Percentiles rank a stretch among this genome's conserved stretches.
phyloP scores from a whole-genome alignment of 2,113 vertebrate genomes.

The Montifringilla adamsi region DNA sequence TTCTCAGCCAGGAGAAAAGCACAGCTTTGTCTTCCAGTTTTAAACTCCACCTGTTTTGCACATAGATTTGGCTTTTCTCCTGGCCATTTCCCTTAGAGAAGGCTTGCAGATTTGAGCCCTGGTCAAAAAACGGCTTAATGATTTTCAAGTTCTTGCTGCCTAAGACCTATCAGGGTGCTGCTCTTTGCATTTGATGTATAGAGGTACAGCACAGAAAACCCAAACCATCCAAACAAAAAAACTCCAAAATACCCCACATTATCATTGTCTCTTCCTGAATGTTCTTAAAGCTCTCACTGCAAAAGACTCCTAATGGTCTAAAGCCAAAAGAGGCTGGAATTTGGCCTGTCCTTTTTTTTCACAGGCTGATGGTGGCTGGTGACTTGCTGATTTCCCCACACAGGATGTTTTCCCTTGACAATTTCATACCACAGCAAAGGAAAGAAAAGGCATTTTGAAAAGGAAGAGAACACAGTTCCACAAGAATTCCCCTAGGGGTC shows the following conservation, averaged over 20 bases:
- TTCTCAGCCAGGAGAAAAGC: neutral
- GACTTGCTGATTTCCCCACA: neutral
- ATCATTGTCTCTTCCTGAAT: neutral
- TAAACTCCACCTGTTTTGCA: neutral
- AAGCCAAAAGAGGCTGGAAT: neutral
- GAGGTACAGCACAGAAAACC: neutral
- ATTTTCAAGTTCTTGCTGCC: neutral
- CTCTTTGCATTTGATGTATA: neutral
- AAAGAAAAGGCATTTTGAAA: neutral
- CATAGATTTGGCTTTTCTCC: neutral
- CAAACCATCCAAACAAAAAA: neutral
- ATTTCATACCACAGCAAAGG: neutral
- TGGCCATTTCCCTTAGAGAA: neutral
- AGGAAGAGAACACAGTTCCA: neutral
- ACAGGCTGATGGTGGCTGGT: neutral
- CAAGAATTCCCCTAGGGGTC: neutral
- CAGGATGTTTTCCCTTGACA: neutral
- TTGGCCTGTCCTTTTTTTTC: neutral
- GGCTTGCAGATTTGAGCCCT: neutral
- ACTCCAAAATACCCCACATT: neutral
- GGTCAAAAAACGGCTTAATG: neutral
- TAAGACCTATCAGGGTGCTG: neutral
- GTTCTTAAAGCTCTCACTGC: neutral
- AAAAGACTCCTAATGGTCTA: neutral
- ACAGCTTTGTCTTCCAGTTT: neutral